Evolutionary conservation across 1,140 invertebrate species (phyloP), one percentile per base, ranked within the genome.

Genomic region (Phthorimaea operculella): DNA sequence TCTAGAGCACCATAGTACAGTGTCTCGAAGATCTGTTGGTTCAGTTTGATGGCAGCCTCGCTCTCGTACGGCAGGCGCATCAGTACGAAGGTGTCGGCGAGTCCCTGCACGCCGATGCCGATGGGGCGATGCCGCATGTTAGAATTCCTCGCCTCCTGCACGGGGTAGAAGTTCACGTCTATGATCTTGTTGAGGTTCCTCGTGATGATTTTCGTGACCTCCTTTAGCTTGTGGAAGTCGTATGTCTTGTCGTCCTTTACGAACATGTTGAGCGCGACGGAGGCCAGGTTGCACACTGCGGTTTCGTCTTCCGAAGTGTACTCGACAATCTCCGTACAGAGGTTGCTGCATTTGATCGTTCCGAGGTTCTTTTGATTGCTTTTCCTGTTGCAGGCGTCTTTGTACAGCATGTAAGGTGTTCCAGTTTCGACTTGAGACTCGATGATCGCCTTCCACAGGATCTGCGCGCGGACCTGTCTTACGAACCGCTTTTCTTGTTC

Each of bases 281-380:
- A 99, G 1, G 98, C 98, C 70, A 99, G 89, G 88, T 99, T 99
- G 83, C 98, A 99, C 0, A 99, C 98, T 21, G 98, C 98, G 33
- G 99, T 91, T 89, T 99, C 98, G 84, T 98, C 95, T 1, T 91
- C 87, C 39, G 93, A 91, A 11, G 92, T 94, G 76, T 98, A 99
- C 82, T 99, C 92, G 1, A 99, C 90, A 72, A 99, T 96, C 89
- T 99, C 98, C 0, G 98, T 99, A 76, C 98, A 99, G 12, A 99
- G 87, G 85, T 99, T 99, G 60, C 96, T 98, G 79, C 97, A 97
- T 85, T 98, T 98, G 58, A 99, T 99, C 5, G 98, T 99, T 21
- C 98, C 98, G 15, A 99, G 81, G 87, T 99, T 99, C 83, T 99
- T 92, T 75, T 99, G 98, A 83, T 99, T 99, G 51, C 94, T 96